A percentile compares a stretch with the other conserved stretches of the same genome.
phyloP scores from a whole-genome alignment of 2,113 vertebrate genomes.

The Diphyllodes magnificus region DNA sequence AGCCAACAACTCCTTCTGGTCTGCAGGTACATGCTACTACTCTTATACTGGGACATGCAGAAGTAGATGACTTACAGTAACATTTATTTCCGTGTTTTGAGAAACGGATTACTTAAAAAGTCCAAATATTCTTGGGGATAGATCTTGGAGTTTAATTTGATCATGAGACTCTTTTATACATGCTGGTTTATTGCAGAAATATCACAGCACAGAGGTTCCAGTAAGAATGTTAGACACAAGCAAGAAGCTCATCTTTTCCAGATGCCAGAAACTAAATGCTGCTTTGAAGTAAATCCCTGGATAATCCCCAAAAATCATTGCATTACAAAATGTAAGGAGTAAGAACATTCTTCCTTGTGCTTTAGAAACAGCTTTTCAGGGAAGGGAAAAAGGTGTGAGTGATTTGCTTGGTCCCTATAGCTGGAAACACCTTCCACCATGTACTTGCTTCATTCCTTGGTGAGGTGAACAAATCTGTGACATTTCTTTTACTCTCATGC shows the following conservation, averaged over 20 bases:
- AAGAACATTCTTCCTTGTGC: background rate
- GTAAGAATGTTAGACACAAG: background rate
- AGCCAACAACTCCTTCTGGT: background rate
- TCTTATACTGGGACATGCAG: background rate
- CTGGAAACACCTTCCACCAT: background rate
- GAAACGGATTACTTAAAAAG: background rate
- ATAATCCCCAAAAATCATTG: background rate
- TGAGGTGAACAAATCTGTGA: background rate
- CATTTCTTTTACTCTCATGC: background rate
- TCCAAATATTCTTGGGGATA: background rate
- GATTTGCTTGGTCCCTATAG: background rate
- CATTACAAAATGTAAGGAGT: background rate
- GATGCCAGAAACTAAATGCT: background rate
- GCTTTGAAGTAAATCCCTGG: background rate
- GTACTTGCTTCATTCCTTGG: background rate
- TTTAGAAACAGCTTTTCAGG: background rate
- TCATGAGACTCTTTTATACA: background rate
- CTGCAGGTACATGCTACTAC: background rate
- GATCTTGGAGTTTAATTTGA: background rate
- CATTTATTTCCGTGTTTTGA: background rate
- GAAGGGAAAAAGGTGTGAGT: background rate
- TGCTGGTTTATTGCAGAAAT: background rate
- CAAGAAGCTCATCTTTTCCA: background rate
- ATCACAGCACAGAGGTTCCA: background rate
- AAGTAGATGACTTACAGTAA: background rate